Evolutionary conservation across 2,888 invertebrate species (phyloP), one percentile per base, ranked within the genome.

Genomic region (Spisula solida): DNA sequence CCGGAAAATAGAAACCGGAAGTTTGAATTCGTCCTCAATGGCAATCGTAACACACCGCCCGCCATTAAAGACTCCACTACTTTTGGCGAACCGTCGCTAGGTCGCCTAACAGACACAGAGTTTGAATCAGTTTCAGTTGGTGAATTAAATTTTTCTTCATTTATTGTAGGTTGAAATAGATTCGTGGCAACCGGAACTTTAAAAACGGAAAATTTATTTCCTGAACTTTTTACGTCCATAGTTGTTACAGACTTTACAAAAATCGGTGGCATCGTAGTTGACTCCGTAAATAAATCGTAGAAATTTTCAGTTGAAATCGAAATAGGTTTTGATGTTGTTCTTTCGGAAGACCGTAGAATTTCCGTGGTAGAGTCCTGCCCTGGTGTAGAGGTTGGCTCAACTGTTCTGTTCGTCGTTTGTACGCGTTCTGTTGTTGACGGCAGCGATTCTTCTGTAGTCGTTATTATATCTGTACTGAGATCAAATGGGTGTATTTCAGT

Each of bases 11-110:
- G 47, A 48, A 90, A 90, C n/a, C 85, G 70, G 41, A 90, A 90
- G n/a, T 88, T 88, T 14, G 90, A 90, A 25, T 88, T 88, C n/a
- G 90, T 90, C 66, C 75, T 84, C 55, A 90, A 85, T 48, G 90
- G 90, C 70, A 90, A 48, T 70, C 82, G 86, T 34, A 88, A 41
- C 5, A 88, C 85, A 14, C 88, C 90, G 6, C 88, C 90, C 12
- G 60, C 34, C 90, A 90, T 90, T 6, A 90, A 78, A 16, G 84
- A 86, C 55, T 90, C 90, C 25, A 88, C 90, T 31, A 90, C 83
- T 14, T 83, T 56, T 55, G 84, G 70, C 34, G 81, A 81, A 18
- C 79, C 34, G 12, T 85, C 20, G n/a, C 20, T n/a, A n/a, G 31
- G 12, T n/a, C 14, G n/a, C 51, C 8, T 48, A 18, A 70, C 48